Evolutionary conservation across 2,113 vertebrate species (phyloP).

Genomic region (Xiphophorus hellerii): DNA sequence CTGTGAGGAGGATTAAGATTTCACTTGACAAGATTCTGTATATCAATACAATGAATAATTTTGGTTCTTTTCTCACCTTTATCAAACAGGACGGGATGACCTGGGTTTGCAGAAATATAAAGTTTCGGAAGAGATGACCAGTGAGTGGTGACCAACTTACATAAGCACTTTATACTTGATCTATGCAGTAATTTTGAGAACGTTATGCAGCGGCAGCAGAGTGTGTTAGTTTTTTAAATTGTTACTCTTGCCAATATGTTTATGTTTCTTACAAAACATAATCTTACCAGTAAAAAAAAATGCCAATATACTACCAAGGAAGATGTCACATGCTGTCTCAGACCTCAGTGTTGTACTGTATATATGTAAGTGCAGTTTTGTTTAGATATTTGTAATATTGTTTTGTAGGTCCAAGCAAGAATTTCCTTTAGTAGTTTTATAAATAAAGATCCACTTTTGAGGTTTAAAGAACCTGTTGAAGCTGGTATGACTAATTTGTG

Average conservation of each 20-base stretch:
- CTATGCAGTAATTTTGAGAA: neutral
- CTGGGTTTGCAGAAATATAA: slow-evolving; percentile 79
- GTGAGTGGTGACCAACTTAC: slow-evolving; percentile 8
- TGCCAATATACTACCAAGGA: neutral
- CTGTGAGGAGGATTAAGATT: neutral
- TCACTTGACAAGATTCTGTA: neutral
- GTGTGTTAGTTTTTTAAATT: neutral
- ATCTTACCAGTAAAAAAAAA: neutral
- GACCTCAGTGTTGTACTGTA: neutral
- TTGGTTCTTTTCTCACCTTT: neutral
- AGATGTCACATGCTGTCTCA: neutral
- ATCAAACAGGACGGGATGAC: slow-evolving; percentile 78
- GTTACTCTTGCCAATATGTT: neutral
- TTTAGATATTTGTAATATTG: neutral
- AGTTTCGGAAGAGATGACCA: slow-evolving; percentile 64
- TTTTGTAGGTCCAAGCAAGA: neutral
- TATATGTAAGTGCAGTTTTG: neutral
- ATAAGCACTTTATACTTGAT: slow-evolving; percentile 30
- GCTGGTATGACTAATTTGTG: slow-evolving; percentile 26
- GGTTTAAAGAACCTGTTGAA: neutral
- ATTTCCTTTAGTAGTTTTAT: neutral
- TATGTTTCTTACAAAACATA: slow-evolving; percentile 2
- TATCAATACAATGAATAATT: neutral
- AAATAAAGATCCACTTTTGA: slow-evolving; percentile 19
- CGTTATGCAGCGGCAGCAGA: neutral